Evolutionary conservation across 2,888 invertebrate species (phyloP).

Genomic region (Plagodis dolabraria): DNA sequence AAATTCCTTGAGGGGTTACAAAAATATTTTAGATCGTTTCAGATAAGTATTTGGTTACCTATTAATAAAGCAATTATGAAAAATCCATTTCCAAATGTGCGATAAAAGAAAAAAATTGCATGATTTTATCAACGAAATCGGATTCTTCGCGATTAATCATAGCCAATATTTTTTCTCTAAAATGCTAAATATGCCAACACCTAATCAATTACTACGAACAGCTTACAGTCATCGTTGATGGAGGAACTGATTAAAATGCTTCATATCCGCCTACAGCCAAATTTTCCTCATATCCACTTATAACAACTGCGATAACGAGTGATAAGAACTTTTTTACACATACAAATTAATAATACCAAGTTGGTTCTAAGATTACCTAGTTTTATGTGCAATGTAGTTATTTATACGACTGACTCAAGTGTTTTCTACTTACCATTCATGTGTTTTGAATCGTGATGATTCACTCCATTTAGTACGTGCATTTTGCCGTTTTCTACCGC

Average conservation of each 20-base stretch:
- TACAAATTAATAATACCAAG: not conserved
- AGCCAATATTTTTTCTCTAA: slow-evolving; percentile 1
- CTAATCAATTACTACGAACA: slow-evolving; percentile 6
- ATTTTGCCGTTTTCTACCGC: slow-evolving; percentile 66
- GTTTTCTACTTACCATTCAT: slow-evolving; percentile 63
- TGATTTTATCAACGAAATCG: not conserved
- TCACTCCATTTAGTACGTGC: slow-evolving; percentile 67
- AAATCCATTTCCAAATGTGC: too few species aligned
- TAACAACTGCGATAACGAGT: not conserved
- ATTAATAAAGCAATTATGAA: too few species aligned
- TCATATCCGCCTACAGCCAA: slow-evolving; percentile 1
- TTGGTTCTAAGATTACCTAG: not conserved
- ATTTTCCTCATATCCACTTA: not conserved
- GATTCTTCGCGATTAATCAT: not conserved
- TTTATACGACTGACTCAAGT: not conserved
- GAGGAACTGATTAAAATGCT: slow-evolving; percentile 9
- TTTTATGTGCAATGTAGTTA: not conserved
- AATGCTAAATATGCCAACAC: not conserved
- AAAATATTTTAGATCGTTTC: too few species aligned
- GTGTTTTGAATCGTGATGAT: slow-evolving; percentile 48
- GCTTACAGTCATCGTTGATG: slow-evolving; percentile 1
- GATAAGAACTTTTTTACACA: slow-evolving; percentile 1
- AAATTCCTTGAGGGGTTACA: too few species aligned
- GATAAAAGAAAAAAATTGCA: too few species aligned
- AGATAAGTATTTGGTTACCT: too few species aligned